These are phyloP conservation scores for Zaprionus bogoriensis DNA, from an alignment of 2,888 invertebrate genomes.

Conservation along the genomic window DNA sequence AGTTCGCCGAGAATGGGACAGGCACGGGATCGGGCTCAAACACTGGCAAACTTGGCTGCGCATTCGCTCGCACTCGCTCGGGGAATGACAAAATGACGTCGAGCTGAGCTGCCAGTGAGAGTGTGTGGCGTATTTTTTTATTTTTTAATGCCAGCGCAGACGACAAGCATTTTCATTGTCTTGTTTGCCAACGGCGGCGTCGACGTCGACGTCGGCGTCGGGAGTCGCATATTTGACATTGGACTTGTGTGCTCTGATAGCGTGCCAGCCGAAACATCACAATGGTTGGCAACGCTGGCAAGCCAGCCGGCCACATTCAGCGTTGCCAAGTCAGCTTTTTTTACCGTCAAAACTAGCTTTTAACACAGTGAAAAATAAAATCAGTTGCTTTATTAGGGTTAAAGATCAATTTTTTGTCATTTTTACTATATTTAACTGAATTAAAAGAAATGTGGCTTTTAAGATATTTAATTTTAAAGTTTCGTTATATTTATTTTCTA, in stretches of 20 bases:
- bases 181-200: slow-evolving; percentile 68
- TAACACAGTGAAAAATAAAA: too few relatives aligned
- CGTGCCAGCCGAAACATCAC: slow-evolving; percentile 71
- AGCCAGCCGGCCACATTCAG: slow-evolving; percentile 45
- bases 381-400: too few relatives aligned
- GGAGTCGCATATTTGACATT: slow-evolving; percentile 72
- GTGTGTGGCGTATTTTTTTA: slow-evolving; percentile 60
- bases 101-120: slow-evolving; percentile 34
- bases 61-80: slow-evolving; percentile 49
- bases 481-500: too few relatives aligned
- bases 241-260: slow-evolving; percentile 70
- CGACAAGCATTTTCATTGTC: slow-evolving; percentile 74
- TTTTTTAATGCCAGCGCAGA: slow-evolving; percentile 63
- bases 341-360: too few relatives aligned
- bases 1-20: slow-evolving; percentile 29
- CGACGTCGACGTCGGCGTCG: slow-evolving; percentile 15
- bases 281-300: slow-evolving; percentile 69
- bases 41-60: slow-evolving; percentile 18
- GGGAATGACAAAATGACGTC: slow-evolving; percentile 69
- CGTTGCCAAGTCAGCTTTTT: too few relatives aligned
- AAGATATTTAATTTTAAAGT: too few relatives aligned
- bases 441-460: too few relatives aligned
- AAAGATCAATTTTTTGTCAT: too few relatives aligned
- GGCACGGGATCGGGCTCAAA: slow-evolving; percentile 27
- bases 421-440: too few relatives aligned